phyloP scores from a whole-genome alignment of 2,888 invertebrate genomes.

The Agrypnus murinus region DNA sequence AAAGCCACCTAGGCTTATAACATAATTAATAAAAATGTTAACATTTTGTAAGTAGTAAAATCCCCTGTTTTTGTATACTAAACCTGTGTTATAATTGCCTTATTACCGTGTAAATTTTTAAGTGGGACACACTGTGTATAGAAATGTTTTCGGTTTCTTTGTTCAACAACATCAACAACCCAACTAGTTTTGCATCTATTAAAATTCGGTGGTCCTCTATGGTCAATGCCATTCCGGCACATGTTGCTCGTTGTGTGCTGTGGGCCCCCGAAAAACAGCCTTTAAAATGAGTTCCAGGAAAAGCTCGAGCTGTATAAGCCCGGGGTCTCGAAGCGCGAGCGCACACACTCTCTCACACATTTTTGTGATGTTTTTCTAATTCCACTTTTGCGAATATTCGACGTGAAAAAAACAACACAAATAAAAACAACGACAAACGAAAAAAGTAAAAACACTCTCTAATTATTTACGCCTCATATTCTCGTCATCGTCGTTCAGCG shows the following conservation, averaged over 20 bases:
- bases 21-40: too few species aligned
- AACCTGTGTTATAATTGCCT: too few species aligned
- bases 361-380: slow-evolving; percentile 23
- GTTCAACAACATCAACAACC: slow-evolving; percentile 27
- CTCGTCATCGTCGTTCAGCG: slow-evolving; percentile 18
- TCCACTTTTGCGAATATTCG: neutral
- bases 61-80: too few species aligned
- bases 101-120: too few species aligned
- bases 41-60: too few species aligned
- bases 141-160: slow-evolving; percentile 42
- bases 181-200: slow-evolving; percentile 55
- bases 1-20: too few species aligned
- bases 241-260: too few species aligned
- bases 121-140: too few species aligned
- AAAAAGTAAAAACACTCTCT: slow-evolving; percentile 3
- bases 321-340: slow-evolving; percentile 24
- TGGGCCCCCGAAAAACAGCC: slow-evolving; percentile 43
- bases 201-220: slow-evolving; percentile 53
- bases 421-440: too few species aligned
- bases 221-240: slow-evolving; percentile 56
- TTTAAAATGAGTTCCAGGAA: slow-evolving; percentile 55
- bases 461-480: slow-evolving; percentile 34
- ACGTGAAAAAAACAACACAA: neutral
- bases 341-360: too few species aligned
- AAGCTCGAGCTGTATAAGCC: slow-evolving; percentile 38